Evolutionary conservation across 2,888 invertebrate species (phyloP), one percentile per base, ranked within the genome.

Genomic region (Steinernema hermaphroditum): DNA sequence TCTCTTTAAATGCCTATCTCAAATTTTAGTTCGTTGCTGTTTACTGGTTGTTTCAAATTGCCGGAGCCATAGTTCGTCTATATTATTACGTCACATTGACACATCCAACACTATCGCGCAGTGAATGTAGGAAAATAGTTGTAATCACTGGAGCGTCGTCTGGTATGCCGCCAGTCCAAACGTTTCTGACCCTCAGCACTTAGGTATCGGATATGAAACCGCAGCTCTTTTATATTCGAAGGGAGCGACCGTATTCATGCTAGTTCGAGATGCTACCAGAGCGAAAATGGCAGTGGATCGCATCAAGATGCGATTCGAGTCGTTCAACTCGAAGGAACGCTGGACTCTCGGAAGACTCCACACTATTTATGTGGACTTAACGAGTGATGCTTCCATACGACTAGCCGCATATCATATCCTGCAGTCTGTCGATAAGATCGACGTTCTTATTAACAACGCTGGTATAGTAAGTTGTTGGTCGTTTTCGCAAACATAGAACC

Each of bases 391-490:
- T 2, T 24, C 54, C 27, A 43, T 72, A n/a, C 43, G 68, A 8
- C 14, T 41, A 9, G 37, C 43, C 46, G 72, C 72, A 12, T 12
- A 41, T 24, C 29, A 68, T 16, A 32, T 72, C 2, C 44, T 72
- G 19, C 6, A 41, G 29, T 6, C n/a, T n/a, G 29, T 24, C 4
- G 62, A 62, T 19, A 12, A 41, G 9, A 43, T 72, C 16, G 41
- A 72, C 22, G 72, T 72, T 2, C 57, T 72, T 1, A 34, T 72
- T 19, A 72, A 72, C 43, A 72, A 72, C 22, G 72, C 72, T 32
- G 72, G 72, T 12, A 62, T 62, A 32, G 62, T 62, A 32, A 32
- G 62, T 32, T 54, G 6, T 8, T 22, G 12, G 19, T 24, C 50
- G 12, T 19, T 46, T 37, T 37, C 12, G 37, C 37, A 37, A 37